phyloP scores from a whole-genome alignment of 2,888 invertebrate genomes.

The Dicyrtoma fusca region DNA sequence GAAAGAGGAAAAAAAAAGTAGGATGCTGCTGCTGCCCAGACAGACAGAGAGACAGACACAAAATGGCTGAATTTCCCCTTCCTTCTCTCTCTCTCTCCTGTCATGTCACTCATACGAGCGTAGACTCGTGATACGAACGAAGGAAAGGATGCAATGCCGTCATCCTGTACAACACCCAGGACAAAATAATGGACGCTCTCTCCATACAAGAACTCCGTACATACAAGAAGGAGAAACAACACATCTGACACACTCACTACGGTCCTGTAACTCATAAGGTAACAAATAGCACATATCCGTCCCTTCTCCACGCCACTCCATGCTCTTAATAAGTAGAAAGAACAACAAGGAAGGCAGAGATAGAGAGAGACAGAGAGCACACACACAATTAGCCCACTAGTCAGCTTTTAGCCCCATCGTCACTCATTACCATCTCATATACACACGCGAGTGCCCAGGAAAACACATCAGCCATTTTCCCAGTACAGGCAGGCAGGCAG shows the following conservation, averaged over 20 bases:
- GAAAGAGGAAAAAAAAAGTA: constrained; percentile 22
- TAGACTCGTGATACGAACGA: too few species aligned
- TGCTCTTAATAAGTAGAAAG: background rate
- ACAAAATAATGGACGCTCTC: too few species aligned
- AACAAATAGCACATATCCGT: too few species aligned
- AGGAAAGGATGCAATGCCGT: too few species aligned
- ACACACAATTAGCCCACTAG: too few species aligned
- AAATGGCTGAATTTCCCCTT: constrained; percentile 42
- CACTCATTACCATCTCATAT: constrained; percentile 14
- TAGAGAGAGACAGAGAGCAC: background rate
- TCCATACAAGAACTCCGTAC: background rate
- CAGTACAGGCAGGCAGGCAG: background rate
- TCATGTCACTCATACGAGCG: constrained; percentile 35
- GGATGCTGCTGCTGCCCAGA: constrained; percentile 38
- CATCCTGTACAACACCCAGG: too few species aligned
- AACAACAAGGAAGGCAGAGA: background rate
- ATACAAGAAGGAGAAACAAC: constrained; percentile 13
- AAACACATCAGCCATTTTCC: constrained; percentile 11
- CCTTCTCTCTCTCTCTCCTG: constrained; percentile 29
- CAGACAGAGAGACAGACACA: constrained; percentile 22
- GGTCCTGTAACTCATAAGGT: background rate
- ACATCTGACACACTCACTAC: constrained; percentile 15
- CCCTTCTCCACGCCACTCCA: constrained; percentile 1
- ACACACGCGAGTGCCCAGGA: too few species aligned
- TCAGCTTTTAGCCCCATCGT: background rate